Evolutionary conservation across 1,140 invertebrate genomes (phyloP).

Genomic region (Musca domestica): DNA sequence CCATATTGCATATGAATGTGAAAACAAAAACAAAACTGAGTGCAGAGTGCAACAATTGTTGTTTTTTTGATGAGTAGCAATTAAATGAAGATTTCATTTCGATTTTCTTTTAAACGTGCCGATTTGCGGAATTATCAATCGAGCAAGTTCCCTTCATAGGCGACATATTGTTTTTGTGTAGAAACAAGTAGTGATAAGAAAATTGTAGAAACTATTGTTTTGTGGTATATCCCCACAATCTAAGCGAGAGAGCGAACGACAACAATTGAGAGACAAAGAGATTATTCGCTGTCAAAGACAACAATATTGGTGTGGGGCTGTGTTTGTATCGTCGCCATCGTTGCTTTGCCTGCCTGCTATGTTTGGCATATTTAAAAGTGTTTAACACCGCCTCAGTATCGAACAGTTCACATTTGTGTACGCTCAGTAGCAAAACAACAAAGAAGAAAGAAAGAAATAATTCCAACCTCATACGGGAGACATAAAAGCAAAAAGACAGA

Average conservation of each 20-base stretch:
- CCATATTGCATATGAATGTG: conserved; percentile 36
- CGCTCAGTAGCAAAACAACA: conserved; percentile 23
- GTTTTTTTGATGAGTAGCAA: neutral
- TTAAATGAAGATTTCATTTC: neutral
- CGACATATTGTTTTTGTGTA: conserved; percentile 2
- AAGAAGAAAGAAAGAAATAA: conserved; percentile 17
- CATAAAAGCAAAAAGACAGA: neutral
- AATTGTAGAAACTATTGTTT: neutral
- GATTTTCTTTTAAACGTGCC: neutral
- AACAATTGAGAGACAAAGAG: neutral
- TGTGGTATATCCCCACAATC: no score
- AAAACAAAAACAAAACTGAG: neutral
- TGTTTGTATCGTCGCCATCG: neutral
- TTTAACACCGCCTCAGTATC: conserved; percentile 36
- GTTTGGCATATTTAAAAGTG: conserved; percentile 41
- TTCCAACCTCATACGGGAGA: neutral
- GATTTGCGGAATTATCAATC: conserved; percentile 1
- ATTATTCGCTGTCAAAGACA: neutral
- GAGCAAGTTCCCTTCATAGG: neutral
- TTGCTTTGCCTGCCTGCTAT: no score
- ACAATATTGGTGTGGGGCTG: neutral
- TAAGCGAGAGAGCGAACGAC: neutral
- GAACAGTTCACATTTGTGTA: conserved; percentile 39
- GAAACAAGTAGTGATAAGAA: neutral
- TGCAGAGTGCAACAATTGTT: neutral